Evolutionary conservation across 1,140 invertebrate genomes (phyloP), one percentile per base, ranked within the genome.

Genomic region (Drosophila lacertosa): DNA sequence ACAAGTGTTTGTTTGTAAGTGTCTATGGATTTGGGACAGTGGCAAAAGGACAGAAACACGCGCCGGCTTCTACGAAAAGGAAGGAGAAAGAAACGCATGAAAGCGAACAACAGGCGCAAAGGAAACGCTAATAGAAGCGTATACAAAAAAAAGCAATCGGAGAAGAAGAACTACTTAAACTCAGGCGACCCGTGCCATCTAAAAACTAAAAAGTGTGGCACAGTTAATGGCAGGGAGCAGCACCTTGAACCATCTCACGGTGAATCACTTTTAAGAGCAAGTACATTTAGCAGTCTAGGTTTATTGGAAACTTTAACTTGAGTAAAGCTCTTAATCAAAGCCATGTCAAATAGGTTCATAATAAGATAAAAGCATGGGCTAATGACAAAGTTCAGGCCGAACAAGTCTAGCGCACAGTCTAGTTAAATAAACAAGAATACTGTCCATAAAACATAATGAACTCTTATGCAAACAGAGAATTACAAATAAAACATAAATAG

Each of bases 151-250:
- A 37, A 9, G 26, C 44, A 73, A 82, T 77, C 63, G 68, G 47
- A 32, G 33, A 65, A 18, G n/a, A n/a, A n/a, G n/a, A 42, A 50
- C 77, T 64, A 79, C 70, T 78, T 79, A 70, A 68, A 68, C 55
- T 51, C 29, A 16, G 42, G 29, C 15, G 42, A 50, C 37, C 44
- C 29, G 9, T 47, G 51, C 32, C 44, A 18, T 4, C 33, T 4
- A 35, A 66, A 55, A 75, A 68, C 42, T 45, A 29, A 45, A 39
- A 47, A 57, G 22, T 40, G 62, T 47, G 33, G 26, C 9, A 15
- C 4, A 22, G 20, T 22, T 22, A 4, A 22, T 2, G 20, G 20
- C 4, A 4, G 20, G 20, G 4, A 47, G 16, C 20, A 15, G 26
- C n/a, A 53, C 29, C 15, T 44, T 4, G 15, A 59, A 26, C 20